Base-by-base conservation (phyloP, 2,113 vertebrate species). In the Gopherus flavomarginatus region DNA sequence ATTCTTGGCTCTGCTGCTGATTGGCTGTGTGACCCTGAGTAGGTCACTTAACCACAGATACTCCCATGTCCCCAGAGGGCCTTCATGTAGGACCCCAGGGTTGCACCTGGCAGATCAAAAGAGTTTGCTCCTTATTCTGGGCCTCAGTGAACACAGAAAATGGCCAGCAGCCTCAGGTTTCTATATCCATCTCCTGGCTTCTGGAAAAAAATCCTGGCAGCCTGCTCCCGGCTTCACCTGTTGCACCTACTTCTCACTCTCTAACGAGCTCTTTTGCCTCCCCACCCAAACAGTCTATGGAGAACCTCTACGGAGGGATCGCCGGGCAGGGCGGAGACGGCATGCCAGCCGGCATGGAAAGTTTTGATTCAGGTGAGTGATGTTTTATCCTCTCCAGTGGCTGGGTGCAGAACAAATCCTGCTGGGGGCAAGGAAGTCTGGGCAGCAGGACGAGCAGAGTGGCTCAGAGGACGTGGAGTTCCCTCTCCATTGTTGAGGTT, bases 221-320 rank as follows among this genome's bases (percentile, higher is more conserved):
- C 16, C 69, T 35, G 72, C 35, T 85, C 75, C 44, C 31, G 16
- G 47, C 8, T 31, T n/a, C 26, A 14, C n/a, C 14, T 47, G n/a
- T n/a, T 52, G 2, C 24, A 49, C 77, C 56, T 38, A 27, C 47
- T 77, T 56, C 14, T 78, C 44, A 11, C 42, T 47, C 3, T 1
- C 86, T 87, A 27, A 87, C 14, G 52, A 4, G 3, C 49, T 47
- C 93, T 24, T 97, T 86, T 47, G 83, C 57, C 95, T 77, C 81
- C 19, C 13, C 1, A 10, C 80, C 81, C 90, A 85, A 83, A 78
- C 88, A 99, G 99, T 98, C 98, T 0, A 98, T 99, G 99, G 99
- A 99, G 96, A 99, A 98, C 97, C 98, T 99, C 94, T 99, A 98
- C 0, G 96, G 98, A 2, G 97, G 98, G 27, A 96, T 98, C 3